phyloP scores from a whole-genome alignment of 2,113 vertebrate genomes.

The Bos taurus region ARS-UCD2.0 NC_037342.1:80774501-80775000 shows the following conservation, averaged over 20 bases:
- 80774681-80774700: background rate
- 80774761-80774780: background rate
- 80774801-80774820: background rate
- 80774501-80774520: background rate
- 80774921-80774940: background rate
- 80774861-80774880: background rate
- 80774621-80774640: background rate
- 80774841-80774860: background rate
- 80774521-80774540: background rate
- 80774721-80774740: background rate
- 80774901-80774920: background rate
- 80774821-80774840: background rate
- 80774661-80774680: background rate
- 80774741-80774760: background rate
- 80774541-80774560: background rate
- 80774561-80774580: background rate
- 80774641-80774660: background rate
- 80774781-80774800: background rate
- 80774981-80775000: background rate
- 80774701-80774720: background rate
- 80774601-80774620: background rate
- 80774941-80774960: background rate
- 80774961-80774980: background rate
- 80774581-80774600: background rate
- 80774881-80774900: background rate